These are phyloP conservation scores for Regulus satrapa DNA, from an alignment of 2,113 vertebrate genomes.

Conservation along the genomic window DNA sequence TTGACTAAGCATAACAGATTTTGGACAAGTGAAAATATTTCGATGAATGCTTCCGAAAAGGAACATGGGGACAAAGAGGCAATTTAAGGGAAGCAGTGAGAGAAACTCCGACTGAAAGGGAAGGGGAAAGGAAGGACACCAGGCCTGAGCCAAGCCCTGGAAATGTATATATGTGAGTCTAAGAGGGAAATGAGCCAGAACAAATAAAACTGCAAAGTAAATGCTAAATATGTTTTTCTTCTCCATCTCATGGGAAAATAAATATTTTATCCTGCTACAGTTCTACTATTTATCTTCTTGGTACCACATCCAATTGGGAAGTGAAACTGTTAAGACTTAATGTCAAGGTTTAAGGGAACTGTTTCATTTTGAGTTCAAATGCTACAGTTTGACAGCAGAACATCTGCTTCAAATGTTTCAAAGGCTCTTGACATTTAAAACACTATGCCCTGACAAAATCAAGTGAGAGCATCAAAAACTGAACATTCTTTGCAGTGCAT, in stretches of 20 bases:
- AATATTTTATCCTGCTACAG: slow-evolving; percentile 67
- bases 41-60: slow-evolving; percentile 27
- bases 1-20: neutral
- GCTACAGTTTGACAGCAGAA: slow-evolving; percentile 44
- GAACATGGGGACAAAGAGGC: neutral
- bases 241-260: slow-evolving; percentile 58
- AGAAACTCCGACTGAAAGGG: neutral
- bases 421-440: slow-evolving; percentile 52
- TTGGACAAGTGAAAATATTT: slow-evolving; percentile 6
- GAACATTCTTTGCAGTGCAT: neutral
- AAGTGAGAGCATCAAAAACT: slow-evolving; percentile 7
- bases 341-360: slow-evolving; percentile 62
- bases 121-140: slow-evolving; percentile 59
- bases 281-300: slow-evolving; percentile 72
- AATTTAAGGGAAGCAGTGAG: slow-evolving; percentile 17
- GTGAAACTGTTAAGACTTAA: slow-evolving; percentile 61
- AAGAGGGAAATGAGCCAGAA: slow-evolving; percentile 70
- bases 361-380: slow-evolving; percentile 62
- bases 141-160: slow-evolving; percentile 31
- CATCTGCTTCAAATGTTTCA: slow-evolving; percentile 61
- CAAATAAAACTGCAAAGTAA: slow-evolving; percentile 68
- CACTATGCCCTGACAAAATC: neutral
- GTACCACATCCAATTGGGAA: slow-evolving; percentile 62
- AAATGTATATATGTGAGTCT: slow-evolving; percentile 40
- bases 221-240: slow-evolving; percentile 72